Conservation (phyloP, 2,797 vertebrate genomes). For the Sebastes oblongus region DNA sequence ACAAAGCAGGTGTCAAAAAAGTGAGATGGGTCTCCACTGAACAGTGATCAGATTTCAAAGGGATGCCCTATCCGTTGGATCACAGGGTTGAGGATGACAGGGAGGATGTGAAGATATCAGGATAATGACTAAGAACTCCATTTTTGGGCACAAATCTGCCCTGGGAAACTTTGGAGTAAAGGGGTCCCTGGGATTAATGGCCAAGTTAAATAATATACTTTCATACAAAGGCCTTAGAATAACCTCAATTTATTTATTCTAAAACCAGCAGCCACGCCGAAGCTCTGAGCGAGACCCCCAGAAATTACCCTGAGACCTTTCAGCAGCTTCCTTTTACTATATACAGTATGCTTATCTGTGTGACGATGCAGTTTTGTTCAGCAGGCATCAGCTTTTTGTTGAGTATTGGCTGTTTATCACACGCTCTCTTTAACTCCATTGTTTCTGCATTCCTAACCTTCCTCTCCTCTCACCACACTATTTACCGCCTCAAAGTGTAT, state of each 20-base stretch:
- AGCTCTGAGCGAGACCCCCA: neutral
- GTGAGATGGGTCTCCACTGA: neutral
- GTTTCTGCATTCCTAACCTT: conserved; percentile 38
- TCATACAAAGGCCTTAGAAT: conserved; percentile 44
- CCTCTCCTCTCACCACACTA: conserved; percentile 29
- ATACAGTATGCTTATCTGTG: neutral
- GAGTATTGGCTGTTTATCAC: conserved; percentile 13
- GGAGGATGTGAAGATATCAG: conserved; percentile 53
- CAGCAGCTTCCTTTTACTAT: neutral
- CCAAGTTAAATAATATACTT: conserved; percentile 70
- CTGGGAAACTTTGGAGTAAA: conserved; percentile 65
- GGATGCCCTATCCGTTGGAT: conserved; percentile 39
- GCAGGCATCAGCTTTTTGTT: neutral
- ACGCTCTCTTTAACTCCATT: conserved; percentile 15
- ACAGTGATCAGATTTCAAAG: conserved; percentile 62
- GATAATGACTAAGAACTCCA: conserved; percentile 63
- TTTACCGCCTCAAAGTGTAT: conserved; percentile 40
- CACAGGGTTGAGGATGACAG: conserved; percentile 37
- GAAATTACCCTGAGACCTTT: conserved; percentile 21
- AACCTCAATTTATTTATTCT: conserved; percentile 34
- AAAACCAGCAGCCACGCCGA: neutral
- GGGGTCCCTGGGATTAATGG: conserved; percentile 56
- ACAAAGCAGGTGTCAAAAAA: conserved; percentile 44
- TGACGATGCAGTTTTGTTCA: neutral
- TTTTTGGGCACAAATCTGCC: conserved; percentile 75